phyloP scores from a whole-genome alignment of 2,888 invertebrate genomes.

The Megamerina dolium region DNA sequence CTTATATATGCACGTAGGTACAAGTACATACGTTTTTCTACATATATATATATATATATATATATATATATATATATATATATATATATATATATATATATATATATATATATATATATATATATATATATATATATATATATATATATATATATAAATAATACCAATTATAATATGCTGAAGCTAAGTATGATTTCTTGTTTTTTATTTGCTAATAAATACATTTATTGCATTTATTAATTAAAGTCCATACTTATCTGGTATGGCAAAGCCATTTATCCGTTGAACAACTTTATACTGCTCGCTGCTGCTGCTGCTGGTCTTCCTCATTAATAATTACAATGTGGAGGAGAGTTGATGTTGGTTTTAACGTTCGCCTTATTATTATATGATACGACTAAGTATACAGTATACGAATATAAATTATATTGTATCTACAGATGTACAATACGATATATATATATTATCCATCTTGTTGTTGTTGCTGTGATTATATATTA shows the following conservation, averaged over 20 bases:
- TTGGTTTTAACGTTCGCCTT: no score
- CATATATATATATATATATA: neutral
- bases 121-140: neutral
- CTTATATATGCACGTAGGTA: no score
- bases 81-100: neutral
- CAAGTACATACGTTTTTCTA: neutral
- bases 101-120: neutral
- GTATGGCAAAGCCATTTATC: no score
- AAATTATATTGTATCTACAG: neutral
- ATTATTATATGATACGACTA: no score
- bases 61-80: neutral
- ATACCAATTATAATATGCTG: no score
- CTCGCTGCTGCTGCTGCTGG: neutral
- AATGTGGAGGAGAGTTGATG: neutral
- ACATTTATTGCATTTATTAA: no score
- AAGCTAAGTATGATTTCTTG: no score
- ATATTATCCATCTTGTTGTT: neutral
- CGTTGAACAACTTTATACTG: no score
- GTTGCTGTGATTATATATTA: neutral
- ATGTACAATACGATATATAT: neutral
- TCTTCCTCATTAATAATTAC: neutral
- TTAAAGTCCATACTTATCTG: no score
- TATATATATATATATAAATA: neutral
- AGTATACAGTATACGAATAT: no score
- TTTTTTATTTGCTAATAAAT: no score